Conservation (phyloP, 2,113 vertebrate species). For the Bagarius yarrelli region DNA sequence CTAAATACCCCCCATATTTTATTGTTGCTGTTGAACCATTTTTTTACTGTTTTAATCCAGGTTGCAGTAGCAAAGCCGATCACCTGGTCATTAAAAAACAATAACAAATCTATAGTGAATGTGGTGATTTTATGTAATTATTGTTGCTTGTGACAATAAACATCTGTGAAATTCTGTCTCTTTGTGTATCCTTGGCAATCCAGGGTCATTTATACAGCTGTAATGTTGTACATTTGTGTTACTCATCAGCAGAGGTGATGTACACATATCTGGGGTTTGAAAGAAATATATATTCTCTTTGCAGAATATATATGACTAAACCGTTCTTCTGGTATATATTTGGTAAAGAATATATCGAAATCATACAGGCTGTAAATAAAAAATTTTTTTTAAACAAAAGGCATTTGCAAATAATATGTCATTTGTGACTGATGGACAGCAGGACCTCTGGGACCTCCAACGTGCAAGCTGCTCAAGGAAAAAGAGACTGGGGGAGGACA, state of each 20-base stretch:
- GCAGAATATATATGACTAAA: background rate
- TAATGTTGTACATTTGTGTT: background rate
- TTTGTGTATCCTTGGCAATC: background rate
- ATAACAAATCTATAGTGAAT: background rate
- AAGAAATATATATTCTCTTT: background rate
- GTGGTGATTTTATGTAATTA: background rate
- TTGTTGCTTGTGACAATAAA: background rate
- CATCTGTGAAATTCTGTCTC: background rate
- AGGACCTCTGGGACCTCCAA: background rate
- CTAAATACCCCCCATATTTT: background rate
- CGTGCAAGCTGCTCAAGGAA: background rate
- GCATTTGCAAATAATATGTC: background rate
- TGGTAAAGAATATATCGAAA: background rate
- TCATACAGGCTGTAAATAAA: background rate
- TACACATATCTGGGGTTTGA: background rate
- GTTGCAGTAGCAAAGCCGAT: background rate
- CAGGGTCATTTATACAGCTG: background rate
- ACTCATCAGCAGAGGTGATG: background rate
- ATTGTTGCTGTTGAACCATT: background rate
- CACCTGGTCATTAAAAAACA: background rate
- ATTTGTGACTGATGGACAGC: constrained; percentile 5
- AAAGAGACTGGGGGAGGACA: constrained; percentile 14
- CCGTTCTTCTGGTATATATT: background rate
- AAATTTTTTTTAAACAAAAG: background rate
- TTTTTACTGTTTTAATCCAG: background rate